phyloP scores from a whole-genome alignment of 2,113 vertebrate species.

The Amphiprion ocellaris region DNA sequence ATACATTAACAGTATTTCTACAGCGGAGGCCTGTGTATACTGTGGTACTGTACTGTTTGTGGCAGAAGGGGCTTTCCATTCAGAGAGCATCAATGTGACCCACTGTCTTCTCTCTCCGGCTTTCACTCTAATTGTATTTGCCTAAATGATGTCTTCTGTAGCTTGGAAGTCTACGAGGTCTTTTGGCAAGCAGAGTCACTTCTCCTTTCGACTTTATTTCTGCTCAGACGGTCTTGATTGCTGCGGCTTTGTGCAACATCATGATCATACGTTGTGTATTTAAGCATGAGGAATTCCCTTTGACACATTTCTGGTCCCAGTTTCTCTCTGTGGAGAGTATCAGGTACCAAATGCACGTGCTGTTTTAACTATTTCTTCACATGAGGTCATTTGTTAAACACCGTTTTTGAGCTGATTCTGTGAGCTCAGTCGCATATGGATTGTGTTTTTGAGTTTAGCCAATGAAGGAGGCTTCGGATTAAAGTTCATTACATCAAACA shows the following conservation, averaged over 20 bases:
- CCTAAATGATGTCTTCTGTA: slow-evolving; percentile 42
- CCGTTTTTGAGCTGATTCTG: neutral
- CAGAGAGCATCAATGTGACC: slow-evolving; percentile 64
- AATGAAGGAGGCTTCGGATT: slow-evolving; percentile 12
- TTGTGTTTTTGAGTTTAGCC: slow-evolving; percentile 33
- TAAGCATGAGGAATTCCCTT: slow-evolving; percentile 27
- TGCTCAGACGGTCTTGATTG: slow-evolving; percentile 5
- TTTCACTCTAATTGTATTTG: slow-evolving; percentile 60
- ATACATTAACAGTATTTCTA: slow-evolving; percentile 49
- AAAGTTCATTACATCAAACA: slow-evolving; percentile 41
- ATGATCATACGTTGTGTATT: slow-evolving; percentile 12
- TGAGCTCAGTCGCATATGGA: slow-evolving; percentile 33
- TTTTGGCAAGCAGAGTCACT: slow-evolving; percentile 5
- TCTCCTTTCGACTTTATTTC: slow-evolving; percentile 15
- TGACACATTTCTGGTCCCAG: slow-evolving; percentile 36
- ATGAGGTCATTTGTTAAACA: slow-evolving; percentile 24
- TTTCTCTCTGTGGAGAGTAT: slow-evolving; percentile 28
- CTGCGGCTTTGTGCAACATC: neutral
- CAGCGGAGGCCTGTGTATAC: slow-evolving; percentile 41
- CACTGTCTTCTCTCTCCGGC: slow-evolving; percentile 60
- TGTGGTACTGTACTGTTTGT: slow-evolving; percentile 64
- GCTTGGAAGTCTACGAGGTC: neutral
- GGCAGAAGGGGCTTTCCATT: slow-evolving; percentile 67
- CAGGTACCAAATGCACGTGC: slow-evolving; percentile 23
- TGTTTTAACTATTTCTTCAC: slow-evolving; percentile 21